Evolutionary conservation across 2,797 vertebrate species (phyloP).

Genomic region (Galaxias olidus): DNA sequence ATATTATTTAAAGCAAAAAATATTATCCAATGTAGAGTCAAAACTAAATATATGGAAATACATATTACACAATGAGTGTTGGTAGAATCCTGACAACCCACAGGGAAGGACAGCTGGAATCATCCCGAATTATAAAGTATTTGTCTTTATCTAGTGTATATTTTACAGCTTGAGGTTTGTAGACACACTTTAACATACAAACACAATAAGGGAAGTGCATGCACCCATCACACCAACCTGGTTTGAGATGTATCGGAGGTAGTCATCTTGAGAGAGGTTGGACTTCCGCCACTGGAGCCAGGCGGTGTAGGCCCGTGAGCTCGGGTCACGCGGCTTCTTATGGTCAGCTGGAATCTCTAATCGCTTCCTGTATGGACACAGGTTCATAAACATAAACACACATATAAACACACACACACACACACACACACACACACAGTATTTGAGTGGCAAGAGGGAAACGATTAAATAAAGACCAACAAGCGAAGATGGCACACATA

Average conservation of each 20-base stretch:
- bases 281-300: slow-evolving; percentile 60
- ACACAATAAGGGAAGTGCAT: background rate
- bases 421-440: too few species aligned
- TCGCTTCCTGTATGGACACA: slow-evolving; percentile 30
- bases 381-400: background rate
- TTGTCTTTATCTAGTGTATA: background rate
- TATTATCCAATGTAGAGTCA: background rate
- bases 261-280: slow-evolving; percentile 58
- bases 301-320: background rate
- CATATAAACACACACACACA: background rate
- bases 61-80: too few species aligned
- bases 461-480: background rate
- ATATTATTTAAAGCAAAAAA: background rate
- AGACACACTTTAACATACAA: background rate
- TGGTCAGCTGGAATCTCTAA: slow-evolving; percentile 13
- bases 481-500: background rate
- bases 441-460: slow-evolving; percentile 1
- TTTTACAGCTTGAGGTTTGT: too few species aligned
- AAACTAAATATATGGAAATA: too few species aligned
- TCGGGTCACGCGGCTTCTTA: slow-evolving; percentile 30
- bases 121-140: too few species aligned
- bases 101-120: too few species aligned
- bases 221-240: slow-evolving; percentile 36
- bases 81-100: too few species aligned
- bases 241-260: slow-evolving; percentile 59